These are phyloP conservation scores for Phrynocephalus forsythii DNA, from an alignment of 2,797 vertebrate genomes.

Conservation along the genomic window DNA sequence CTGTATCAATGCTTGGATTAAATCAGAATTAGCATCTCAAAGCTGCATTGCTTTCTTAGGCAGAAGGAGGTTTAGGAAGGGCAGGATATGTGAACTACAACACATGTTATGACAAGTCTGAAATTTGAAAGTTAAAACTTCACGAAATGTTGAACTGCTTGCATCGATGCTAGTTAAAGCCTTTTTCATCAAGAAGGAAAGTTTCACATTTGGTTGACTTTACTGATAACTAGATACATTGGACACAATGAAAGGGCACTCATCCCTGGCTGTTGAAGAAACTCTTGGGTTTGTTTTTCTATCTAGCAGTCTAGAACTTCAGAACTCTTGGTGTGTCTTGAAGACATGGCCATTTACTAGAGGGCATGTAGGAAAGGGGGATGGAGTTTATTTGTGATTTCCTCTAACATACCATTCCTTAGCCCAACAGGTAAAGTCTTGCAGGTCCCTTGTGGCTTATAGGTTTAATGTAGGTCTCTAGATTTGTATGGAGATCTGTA, in stretches of 20 bases:
- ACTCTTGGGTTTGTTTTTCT: not conserved
- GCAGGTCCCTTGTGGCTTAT: not conserved
- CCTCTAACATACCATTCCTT: not conserved
- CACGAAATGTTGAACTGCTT: conserved; percentile 45
- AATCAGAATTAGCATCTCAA: not conserved
- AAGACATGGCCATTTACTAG: not conserved
- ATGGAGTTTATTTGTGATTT: not conserved
- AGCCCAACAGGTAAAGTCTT: not conserved
- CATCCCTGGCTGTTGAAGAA: not conserved
- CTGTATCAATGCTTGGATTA: conserved; percentile 7
- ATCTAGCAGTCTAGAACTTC: conserved; percentile 12
- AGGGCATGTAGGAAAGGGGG: not conserved
- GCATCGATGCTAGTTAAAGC: conserved; percentile 20
- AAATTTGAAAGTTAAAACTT: conserved; percentile 33
- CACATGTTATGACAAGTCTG: conserved; percentile 25
- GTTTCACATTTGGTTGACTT: conserved; percentile 29
- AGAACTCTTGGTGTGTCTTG: conserved; percentile 30
- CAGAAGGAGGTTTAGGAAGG: conserved; percentile 25
- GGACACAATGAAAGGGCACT: conserved; percentile 22
- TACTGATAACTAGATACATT: not conserved
- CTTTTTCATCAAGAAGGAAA: conserved; percentile 18
- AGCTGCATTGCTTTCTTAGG: conserved; percentile 3
- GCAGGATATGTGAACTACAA: not conserved
- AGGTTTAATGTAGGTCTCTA: not conserved
- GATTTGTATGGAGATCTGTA: conserved; percentile 9